Percentiles rank a stretch among this genome's conserved stretches.
These are phyloP conservation scores for Sisyra nigra DNA, from an alignment of 2,888 invertebrate genomes.

Conservation along the genomic window DNA sequence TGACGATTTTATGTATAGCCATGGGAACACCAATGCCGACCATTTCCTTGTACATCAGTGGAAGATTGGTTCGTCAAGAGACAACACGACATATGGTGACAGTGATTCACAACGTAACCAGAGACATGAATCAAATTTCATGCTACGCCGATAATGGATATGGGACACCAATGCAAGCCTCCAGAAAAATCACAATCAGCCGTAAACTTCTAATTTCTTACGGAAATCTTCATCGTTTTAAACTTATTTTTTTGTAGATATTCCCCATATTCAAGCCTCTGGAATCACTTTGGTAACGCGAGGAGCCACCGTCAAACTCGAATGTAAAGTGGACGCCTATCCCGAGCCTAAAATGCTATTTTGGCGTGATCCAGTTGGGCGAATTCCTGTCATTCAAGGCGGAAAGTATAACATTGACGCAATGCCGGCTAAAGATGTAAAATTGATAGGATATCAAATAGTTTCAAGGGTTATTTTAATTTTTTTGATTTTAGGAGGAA, in stretches of 20 bases:
- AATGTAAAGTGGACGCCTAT: conserved; percentile 62
- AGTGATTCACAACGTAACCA: conserved; percentile 67
- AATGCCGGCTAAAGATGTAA: conserved; percentile 40
- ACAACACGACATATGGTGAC: conserved; percentile 75
- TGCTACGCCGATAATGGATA: conserved; percentile 82
- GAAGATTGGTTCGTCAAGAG: conserved; percentile 64
- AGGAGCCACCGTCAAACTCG: conserved; percentile 59
- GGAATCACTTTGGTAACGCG: conserved; percentile 62
- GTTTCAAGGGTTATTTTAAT: background rate
- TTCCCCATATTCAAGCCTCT: conserved; percentile 59
- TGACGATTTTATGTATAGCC: conserved; percentile 73
- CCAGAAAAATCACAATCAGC: conserved; percentile 62
- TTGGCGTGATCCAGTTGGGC: conserved; percentile 61
- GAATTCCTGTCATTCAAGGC: conserved; percentile 60
- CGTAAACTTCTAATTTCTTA: conserved; percentile 34
- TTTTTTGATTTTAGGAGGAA: conserved; percentile 30
- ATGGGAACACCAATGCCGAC: conserved; percentile 76
- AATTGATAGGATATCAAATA: conserved; percentile 9
- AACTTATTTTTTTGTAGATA: conserved; percentile 32
- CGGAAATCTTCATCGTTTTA: background rate
- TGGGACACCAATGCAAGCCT: conserved; percentile 74
- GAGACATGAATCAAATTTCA: conserved; percentile 72
- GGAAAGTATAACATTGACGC: conserved; percentile 54
- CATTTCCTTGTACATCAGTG: conserved; percentile 66
- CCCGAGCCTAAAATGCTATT: conserved; percentile 69